Base-by-base conservation (phyloP, 2,797 vertebrate genomes). In the Delichon dasypus region DNA sequence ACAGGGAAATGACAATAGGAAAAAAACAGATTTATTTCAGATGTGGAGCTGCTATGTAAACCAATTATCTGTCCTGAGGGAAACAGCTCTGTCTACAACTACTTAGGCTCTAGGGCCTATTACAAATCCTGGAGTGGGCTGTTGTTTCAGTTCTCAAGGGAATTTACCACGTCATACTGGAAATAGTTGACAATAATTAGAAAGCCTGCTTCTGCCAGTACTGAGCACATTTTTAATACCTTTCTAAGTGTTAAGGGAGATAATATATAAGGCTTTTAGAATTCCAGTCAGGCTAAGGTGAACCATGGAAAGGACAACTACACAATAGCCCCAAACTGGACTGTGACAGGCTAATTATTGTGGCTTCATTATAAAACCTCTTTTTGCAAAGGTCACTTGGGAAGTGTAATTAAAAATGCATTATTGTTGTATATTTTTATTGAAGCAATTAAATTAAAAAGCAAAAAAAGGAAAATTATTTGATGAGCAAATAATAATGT, bases 361-460 rank as follows among this genome's bases (percentile, higher is more conserved):
- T 98, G 98, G 97, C 97, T 98, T 98, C 98, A 98, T 99, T 99
- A 99, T 99, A 98, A 99, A 99, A 99, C 98, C 98, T 98, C 98
- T 99, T 97, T 98, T 98, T 98, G 98, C 99, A 99, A 98, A 99
- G 99, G 99, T 99, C 99, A 99, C 98, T 98, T 98, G 98, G 98
- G 98, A 99, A 99, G 98, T 98, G 98, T 99, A 99, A 99, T 99
- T 99, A 99, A 99, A 99, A 99, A 99, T 98, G 98, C 98, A 98
- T 99, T 99, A 99, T 99, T 99, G 98, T 98, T 98, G 98, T 98
- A 98, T 99, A 93, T 98, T 98, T 99, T 99, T 99, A 99, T 99
- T 99, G 99, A 98, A 98, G 99, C 98, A 98, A 99, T 99, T 99
- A 99, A 99, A 99, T 98, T 98, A 98, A 99, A 99, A 99, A 99